These are phyloP conservation scores for Apotomis betuletana DNA, from an alignment of 2,888 invertebrate species.

Conservation along the genomic window DNA sequence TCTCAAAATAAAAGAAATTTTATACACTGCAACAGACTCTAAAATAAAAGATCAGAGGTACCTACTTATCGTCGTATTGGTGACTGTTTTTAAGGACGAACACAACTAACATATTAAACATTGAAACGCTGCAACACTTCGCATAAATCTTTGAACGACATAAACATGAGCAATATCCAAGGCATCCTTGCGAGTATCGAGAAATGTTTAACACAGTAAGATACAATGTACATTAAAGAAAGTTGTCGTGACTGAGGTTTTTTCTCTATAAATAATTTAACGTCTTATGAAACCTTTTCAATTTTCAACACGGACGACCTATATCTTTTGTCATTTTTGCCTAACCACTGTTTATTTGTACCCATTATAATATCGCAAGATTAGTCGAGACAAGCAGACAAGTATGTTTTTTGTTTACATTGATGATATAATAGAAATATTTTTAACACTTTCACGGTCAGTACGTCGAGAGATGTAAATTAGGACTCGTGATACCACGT, in stretches of 20 bases:
- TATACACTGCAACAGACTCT: too few species aligned
- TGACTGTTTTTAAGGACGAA: too few species aligned
- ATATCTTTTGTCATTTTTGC: constrained; percentile 13
- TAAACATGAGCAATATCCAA: not conserved
- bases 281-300: constrained; percentile 32
- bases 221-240: constrained; percentile 11
- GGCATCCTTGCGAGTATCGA: not conserved
- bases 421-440: too few species aligned
- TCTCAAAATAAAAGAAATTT: too few species aligned
- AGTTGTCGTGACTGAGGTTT: constrained; percentile 14
- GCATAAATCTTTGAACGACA: not conserved
- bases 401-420: too few species aligned
- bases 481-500: too few species aligned
- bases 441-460: too few species aligned
- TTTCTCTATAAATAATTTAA: constrained; percentile 19
- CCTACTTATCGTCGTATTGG: too few species aligned
- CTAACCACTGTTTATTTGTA: not conserved
- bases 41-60: too few species aligned
- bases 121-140: not conserved
- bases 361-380: not conserved
- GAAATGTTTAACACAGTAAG: not conserved
- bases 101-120: not conserved
- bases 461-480: too few species aligned
- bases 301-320: constrained; percentile 19
- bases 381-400: not conserved